Evolutionary conservation across 2,797 vertebrate species (phyloP), one percentile per base, ranked within the genome.

Genomic region (Tarsius wallacei): DNA sequence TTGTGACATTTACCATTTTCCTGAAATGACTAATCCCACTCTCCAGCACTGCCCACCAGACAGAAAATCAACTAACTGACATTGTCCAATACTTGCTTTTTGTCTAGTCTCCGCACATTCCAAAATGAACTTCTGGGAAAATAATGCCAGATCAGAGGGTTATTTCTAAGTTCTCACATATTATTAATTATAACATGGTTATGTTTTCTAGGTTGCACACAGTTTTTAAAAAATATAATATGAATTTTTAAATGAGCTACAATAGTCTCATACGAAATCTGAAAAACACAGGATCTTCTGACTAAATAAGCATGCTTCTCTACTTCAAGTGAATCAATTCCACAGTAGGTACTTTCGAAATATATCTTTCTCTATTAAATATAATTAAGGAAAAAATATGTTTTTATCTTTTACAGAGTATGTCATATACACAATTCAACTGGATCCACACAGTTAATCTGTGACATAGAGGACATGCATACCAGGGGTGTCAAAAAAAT

Each of bases 351-450:
- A 31, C 21, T 57, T 95, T 70, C 88, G 19, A 93, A 91, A 87
- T 83, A 13, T 49, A 36, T 42, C 17, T 28, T 84, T 95, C n/a
- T 47, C 93, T 57, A 57, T 93, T 94, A 87, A 96, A 33, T 57
- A 81, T 73, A 81, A 87, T 42, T 55, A 36, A 90, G 55, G 70
- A 92, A 95, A 95, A 53, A 51, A 70, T 3, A 26, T 42, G 24
- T 21, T 94, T 95, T 81, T 88, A 13, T 7, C 16, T 83, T 87
- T 94, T 84, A 66, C 19, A 61, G 89, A 77, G 19, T 2, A 63
- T 85, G 74, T 81, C 33, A 91, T 64, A 55, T 77, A 63, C 11
- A 42, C 63, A 13, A 24, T 66, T 53, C 33, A 86, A 14, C 28
- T 76, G 31, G 26, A 82, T 22, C 17, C 36, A 86, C 22, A 57